Conservation (phyloP, 2,888 invertebrate species). For the Drosophila nigricruria region DNA sequence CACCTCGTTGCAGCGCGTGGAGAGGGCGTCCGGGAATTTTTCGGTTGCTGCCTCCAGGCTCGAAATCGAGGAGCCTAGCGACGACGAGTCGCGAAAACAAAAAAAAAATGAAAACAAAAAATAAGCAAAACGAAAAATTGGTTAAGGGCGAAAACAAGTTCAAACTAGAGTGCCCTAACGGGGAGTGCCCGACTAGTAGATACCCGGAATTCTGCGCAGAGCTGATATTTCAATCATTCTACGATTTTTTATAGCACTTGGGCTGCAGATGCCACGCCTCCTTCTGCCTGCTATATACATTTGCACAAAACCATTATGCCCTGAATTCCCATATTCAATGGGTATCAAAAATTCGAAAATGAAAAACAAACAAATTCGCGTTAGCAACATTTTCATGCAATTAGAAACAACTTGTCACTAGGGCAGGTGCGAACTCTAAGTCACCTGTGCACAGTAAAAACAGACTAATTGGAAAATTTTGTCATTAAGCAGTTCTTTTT, state of each 20-base stretch:
- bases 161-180: not conserved
- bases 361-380: constrained; percentile 1
- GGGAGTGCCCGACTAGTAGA: not conserved
- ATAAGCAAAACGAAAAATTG: constrained; percentile 3
- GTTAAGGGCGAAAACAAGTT: not conserved
- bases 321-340: not conserved
- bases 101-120: constrained; percentile 4
- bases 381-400: constrained; percentile 10
- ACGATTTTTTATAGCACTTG: not conserved
- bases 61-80: constrained; percentile 89
- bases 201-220: not conserved
- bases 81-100: constrained; percentile 5
- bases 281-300: not conserved
- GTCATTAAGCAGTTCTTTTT: too few species aligned
- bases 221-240: not conserved
- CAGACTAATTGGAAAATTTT: too few species aligned
- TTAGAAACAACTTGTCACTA: constrained; percentile 11
- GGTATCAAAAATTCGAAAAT: not conserved
- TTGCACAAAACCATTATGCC: not conserved
- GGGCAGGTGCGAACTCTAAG: not conserved
- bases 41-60: constrained; percentile 90
- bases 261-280: too few species aligned
- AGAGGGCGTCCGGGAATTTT: constrained; percentile 88
- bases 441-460: not conserved
- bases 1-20: constrained; percentile 88